Evolutionary conservation across 35 echinoderm and acorn worm genomes (phyloP).

Genomic region (Acanthaster planci): DNA sequence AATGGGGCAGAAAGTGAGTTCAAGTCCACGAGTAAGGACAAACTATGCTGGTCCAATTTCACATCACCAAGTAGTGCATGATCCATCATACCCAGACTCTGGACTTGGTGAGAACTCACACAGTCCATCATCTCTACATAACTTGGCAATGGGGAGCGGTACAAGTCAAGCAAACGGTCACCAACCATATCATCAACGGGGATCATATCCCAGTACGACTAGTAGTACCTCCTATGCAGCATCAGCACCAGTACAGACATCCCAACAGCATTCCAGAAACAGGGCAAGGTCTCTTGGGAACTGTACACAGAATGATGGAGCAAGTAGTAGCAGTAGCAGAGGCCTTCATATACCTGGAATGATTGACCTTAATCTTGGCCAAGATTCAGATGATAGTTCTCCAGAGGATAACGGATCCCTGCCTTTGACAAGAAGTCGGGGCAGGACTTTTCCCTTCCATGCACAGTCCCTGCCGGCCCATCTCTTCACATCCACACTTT

Average conservation of each 20-base stretch:
- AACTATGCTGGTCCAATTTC: slow-evolving; percentile 53
- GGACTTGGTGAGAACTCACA: slow-evolving; percentile 15
- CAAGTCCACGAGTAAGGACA: slow-evolving; percentile 77
- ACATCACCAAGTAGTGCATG: slow-evolving; percentile 14
- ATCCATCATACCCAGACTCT: neutral
- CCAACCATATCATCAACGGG: slow-evolving; percentile 8
- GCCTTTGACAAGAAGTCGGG: slow-evolving; percentile 34
- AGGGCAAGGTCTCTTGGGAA: slow-evolving; percentile 48
- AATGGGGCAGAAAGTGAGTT: slow-evolving; percentile 99
- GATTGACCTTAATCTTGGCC: slow-evolving; percentile 14
- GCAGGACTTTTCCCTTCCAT: slow-evolving; percentile 54
- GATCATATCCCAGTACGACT: neutral
- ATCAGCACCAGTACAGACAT: neutral
- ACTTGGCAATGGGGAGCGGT: slow-evolving; percentile 21
- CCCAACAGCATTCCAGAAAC: slow-evolving; percentile 37
- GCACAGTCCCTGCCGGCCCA: slow-evolving; percentile 54
- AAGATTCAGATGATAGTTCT: slow-evolving; percentile 65
- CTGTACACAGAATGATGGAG: slow-evolving; percentile 7
- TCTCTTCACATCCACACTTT: slow-evolving; percentile 42
- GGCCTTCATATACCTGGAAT: slow-evolving; percentile 58
- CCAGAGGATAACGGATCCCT: slow-evolving; percentile 40
- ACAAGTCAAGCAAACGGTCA: slow-evolving; percentile 12
- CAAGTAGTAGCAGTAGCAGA: slow-evolving; percentile 36
- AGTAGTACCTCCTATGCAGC: slow-evolving; percentile 20
- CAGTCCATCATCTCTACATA: neutral